Evolutionary conservation across 2,113 vertebrate species (phyloP).

Genomic region (Capra hircus): DNA sequence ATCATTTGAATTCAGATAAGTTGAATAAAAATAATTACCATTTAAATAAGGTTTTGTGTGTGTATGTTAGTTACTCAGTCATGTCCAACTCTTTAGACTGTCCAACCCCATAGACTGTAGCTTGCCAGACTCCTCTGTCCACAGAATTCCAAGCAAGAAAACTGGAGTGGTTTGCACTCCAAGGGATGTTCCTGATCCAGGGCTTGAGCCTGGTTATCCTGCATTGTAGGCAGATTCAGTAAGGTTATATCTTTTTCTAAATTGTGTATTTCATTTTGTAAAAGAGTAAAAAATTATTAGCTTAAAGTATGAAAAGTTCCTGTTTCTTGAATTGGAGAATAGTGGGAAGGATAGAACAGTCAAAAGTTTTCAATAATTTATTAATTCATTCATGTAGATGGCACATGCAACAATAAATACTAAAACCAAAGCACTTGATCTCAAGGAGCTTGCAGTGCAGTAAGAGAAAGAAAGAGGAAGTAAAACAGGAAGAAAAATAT

Average conservation of each 20-base stretch:
- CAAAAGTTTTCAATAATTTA: neutral
- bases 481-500: neutral
- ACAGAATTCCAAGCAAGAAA: neutral
- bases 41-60: neutral
- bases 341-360: neutral
- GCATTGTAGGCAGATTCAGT: neutral
- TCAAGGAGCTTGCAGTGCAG: neutral
- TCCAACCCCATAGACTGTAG: neutral
- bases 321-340: neutral
- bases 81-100: neutral
- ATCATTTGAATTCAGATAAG: neutral
- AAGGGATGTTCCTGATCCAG: neutral
- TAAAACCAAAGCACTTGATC: neutral
- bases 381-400: neutral
- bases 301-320: neutral
- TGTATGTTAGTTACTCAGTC: neutral
- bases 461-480: neutral
- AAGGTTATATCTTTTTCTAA: neutral
- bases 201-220: rapidly evolving
- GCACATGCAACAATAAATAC: neutral
- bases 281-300: neutral
- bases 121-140: neutral
- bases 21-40: neutral
- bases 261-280: neutral
- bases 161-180: neutral